Conservation (phyloP, 92 coral and sea anemone species). For the Epizoanthus illoricatus region DNA sequence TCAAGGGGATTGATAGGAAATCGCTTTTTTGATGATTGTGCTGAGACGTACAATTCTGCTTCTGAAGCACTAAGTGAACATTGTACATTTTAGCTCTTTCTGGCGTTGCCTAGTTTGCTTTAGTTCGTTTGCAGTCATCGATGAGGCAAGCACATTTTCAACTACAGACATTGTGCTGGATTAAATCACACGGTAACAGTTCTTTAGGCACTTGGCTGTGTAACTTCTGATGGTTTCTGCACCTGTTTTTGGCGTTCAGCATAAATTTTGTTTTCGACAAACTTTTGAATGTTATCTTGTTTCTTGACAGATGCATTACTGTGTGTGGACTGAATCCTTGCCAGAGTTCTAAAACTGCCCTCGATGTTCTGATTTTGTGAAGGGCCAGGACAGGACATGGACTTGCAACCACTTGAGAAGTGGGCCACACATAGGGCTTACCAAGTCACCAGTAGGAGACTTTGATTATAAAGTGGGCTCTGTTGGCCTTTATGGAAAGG, state of each 20-base stretch:
- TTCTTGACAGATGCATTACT: neutral
- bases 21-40: neutral
- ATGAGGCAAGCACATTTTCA: neutral
- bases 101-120: neutral
- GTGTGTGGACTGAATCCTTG: neutral
- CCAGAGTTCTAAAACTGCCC: neutral
- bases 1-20: neutral
- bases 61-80: too few species aligned
- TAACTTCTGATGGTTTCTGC: neutral
- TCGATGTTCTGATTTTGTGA: neutral
- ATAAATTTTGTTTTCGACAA: neutral
- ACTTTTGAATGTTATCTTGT: neutral
- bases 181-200: neutral
- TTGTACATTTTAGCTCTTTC: neutral
- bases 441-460: neutral
- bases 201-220: neutral
- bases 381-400: slow-evolving; percentile 7
- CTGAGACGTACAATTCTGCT: neutral
- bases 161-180: neutral
- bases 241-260: neutral
- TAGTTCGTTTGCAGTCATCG: neutral
- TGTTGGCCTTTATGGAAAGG: neutral
- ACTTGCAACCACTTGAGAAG: neutral
- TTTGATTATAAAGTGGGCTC: neutral
- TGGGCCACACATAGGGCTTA: neutral